Evolutionary conservation across 92 coral and sea anemone genomes (phyloP), one percentile per base, ranked within the genome.

Genomic region (Montipora capitata): DNA sequence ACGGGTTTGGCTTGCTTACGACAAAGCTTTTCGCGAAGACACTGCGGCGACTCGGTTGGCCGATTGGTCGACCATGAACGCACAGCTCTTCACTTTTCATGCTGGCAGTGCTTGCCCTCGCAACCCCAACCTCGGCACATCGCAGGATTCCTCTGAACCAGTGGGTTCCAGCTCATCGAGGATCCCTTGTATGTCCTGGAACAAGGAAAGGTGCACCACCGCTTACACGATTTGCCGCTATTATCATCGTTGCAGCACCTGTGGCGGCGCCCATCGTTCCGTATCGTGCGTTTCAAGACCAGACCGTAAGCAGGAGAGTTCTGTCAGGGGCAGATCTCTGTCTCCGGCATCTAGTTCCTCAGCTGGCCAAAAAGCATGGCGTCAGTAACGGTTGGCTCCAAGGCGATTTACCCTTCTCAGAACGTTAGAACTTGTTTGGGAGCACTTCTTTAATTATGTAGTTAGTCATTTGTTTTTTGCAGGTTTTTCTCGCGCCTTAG

Each of bases 51-150:
- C 41, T 1, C 40, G 4, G 10, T 44, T 49, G 16, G 44, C 2
- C 44, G 64, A 74, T 10, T 74, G 35, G 79, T 51, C 65, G 17
- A 27, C 79, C 16, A 51, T 51, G 79, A 51, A 74, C 8, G 65
- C 44, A 1, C 65, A 74, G 44, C 44, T 74, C 9, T 74, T 74
- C 3, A 74, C 20, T 20, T 74, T 74, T 52, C 79, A 74, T 14
- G 58, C 77, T 2, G 58, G 38, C 15, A 40, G 77, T 1, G 77
- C 77, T n/a, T 17, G 59, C 39, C 77, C 35, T 49, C 0, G 44
- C 17, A 20, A 44, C 44, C 7, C 5, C 40, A 16, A 73, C 10
- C 7, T 6, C 9, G 79, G 63, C 44, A 27, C 35, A 1, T 51
- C 64, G 2, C 2, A 2, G n/a, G 65, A 8, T 11, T 54, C 7